These are phyloP conservation scores for Ypsolopha scabrella DNA, from an alignment of 2,888 invertebrate species.

Conservation along the genomic window DNA sequence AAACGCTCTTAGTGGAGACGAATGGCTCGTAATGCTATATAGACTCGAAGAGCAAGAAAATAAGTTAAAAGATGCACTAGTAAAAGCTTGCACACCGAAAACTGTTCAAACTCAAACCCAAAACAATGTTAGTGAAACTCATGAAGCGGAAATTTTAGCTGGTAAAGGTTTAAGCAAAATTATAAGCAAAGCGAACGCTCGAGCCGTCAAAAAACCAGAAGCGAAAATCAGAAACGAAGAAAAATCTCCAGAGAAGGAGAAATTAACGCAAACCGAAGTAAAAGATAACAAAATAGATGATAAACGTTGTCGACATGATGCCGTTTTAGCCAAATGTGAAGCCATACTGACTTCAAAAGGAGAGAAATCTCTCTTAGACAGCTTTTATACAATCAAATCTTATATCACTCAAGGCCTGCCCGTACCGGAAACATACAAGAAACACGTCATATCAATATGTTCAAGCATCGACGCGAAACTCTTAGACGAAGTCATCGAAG, in stretches of 20 bases:
- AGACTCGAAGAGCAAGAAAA: slow-evolving; percentile 44
- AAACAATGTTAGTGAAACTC: slow-evolving; percentile 28
- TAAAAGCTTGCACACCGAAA: slow-evolving; percentile 24
- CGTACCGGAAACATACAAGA: slow-evolving; percentile 50
- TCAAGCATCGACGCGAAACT: slow-evolving; percentile 48
- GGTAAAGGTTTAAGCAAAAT: slow-evolving; percentile 40
- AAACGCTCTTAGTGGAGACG: slow-evolving; percentile 40
- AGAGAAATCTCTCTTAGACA: slow-evolving; percentile 45
- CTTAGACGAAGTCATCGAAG: slow-evolving; percentile 43
- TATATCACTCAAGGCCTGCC: slow-evolving; percentile 50
- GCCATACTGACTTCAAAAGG: slow-evolving; percentile 48
- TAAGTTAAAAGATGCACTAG: slow-evolving; percentile 38
- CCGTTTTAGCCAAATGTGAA: slow-evolving; percentile 47
- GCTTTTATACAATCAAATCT: slow-evolving; percentile 52
- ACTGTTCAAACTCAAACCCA: background rate
- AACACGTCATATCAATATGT: slow-evolving; percentile 53
- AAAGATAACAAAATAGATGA: slow-evolving; percentile 19
- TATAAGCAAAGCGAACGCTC: slow-evolving; percentile 41
- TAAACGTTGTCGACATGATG: slow-evolving; percentile 35
- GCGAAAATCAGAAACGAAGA: slow-evolving; percentile 14
- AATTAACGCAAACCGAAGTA: slow-evolving; percentile 12
- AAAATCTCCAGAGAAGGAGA: slow-evolving; percentile 15
- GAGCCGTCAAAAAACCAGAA: slow-evolving; percentile 28
- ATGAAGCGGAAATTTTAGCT: slow-evolving; percentile 48
- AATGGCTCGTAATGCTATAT: slow-evolving; percentile 54